Percentiles rank a stretch among this genome's conserved stretches.
phyloP scores from a whole-genome alignment of 2,888 invertebrate genomes.

The Ormia ochracea region DNA sequence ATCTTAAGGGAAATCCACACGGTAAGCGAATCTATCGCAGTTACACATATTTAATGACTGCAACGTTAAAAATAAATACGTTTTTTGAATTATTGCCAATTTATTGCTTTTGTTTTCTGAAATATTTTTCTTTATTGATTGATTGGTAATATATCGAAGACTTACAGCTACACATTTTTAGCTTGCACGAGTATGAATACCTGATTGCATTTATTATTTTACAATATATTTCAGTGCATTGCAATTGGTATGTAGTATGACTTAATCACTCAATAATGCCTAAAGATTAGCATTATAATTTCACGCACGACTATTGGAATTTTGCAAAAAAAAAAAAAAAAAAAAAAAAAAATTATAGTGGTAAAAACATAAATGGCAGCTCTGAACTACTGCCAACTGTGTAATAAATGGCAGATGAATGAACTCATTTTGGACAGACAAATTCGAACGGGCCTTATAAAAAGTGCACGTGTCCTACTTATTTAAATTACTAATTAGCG shows the following conservation, averaged over 20 bases:
- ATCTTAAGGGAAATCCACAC: constrained; percentile 27
- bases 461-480: not conserved
- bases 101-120: not conserved
- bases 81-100: constrained; percentile 55
- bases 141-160: constrained; percentile 58
- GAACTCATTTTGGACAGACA: constrained; percentile 3
- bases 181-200: not conserved
- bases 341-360: not conserved
- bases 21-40: not conserved
- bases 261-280: constrained; percentile 59
- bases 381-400: constrained; percentile 40
- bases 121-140: constrained; percentile 48
- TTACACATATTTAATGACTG: not conserved
- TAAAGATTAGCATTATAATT: constrained; percentile 41
- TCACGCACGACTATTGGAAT: constrained; percentile 46
- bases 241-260: constrained; percentile 43
- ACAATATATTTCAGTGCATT: constrained; percentile 21
- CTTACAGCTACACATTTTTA: constrained; percentile 44
- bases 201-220: not conserved
- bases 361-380: constrained; percentile 33
- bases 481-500: no score
- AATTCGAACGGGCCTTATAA: not conserved
- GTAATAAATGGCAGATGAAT: not conserved
- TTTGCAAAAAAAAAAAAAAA: constrained; percentile 10
- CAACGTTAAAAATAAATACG: not conserved